phyloP scores from a whole-genome alignment of 2,113 vertebrate genomes.

The Dinomys branickii region DNA sequence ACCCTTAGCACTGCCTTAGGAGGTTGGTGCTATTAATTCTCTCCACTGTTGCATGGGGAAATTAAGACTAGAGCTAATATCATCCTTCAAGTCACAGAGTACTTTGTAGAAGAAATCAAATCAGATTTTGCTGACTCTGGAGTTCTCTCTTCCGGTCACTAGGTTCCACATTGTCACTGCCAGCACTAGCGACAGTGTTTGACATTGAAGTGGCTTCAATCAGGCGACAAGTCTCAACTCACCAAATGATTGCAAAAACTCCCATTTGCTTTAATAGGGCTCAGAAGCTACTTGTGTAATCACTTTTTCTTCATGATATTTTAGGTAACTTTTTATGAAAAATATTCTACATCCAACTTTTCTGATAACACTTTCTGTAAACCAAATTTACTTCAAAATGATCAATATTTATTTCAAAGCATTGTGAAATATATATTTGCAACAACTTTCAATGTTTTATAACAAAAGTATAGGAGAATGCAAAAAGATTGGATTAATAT shows the following conservation, averaged over 20 bases:
- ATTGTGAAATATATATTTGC: background rate
- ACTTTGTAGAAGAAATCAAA: background rate
- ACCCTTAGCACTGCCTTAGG: background rate
- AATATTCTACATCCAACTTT: constrained; percentile 25
- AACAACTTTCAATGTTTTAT: constrained; percentile 46
- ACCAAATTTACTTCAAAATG: background rate
- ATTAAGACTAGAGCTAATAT: constrained; percentile 17
- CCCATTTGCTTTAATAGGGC: background rate
- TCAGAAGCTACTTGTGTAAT: background rate
- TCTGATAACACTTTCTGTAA: constrained; percentile 42
- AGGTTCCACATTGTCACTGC: background rate
- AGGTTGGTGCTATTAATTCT: background rate
- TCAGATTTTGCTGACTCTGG: background rate
- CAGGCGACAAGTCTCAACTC: background rate
- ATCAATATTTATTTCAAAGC: constrained; percentile 48
- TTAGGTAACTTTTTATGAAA: constrained; percentile 9
- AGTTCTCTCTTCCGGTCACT: constrained; percentile 10
- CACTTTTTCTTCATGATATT: background rate
- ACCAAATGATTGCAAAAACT: background rate
- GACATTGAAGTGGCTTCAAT: background rate
- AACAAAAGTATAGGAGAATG: constrained; percentile 25
- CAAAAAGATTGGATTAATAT: constrained; percentile 52
- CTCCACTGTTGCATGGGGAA: background rate
- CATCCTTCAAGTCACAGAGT: background rate
- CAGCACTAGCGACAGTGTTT: background rate